Evolutionary conservation across 2,888 invertebrate genomes (phyloP).

Genomic region (Agrochola macilenta): DNA sequence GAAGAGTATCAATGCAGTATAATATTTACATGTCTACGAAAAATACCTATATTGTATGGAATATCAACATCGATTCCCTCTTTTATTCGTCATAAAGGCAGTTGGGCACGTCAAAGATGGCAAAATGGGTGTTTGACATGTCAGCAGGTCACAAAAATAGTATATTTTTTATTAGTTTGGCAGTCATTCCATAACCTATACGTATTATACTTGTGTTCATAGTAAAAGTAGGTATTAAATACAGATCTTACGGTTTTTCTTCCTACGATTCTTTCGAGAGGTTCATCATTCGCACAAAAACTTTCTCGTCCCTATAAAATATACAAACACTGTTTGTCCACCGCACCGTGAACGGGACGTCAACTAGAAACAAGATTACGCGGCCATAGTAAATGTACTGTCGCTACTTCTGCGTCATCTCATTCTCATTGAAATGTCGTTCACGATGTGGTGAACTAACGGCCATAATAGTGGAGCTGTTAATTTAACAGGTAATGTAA

Average conservation of each 20-base stretch:
- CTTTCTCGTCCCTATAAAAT: background rate
- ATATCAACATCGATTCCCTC: conserved; percentile 10
- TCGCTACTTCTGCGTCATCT: too few species aligned
- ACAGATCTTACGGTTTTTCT: background rate
- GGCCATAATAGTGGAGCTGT: background rate
- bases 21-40: conserved; percentile 16
- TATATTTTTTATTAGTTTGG: background rate
- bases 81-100: conserved; percentile 27
- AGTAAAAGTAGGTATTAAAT: background rate
- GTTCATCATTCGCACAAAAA: background rate
- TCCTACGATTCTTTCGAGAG: background rate
- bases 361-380: too few species aligned
- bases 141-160: background rate
- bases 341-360: too few species aligned
- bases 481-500: background rate
- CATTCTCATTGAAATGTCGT: too few species aligned
- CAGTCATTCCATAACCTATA: background rate
- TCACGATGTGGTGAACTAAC: too few species aligned
- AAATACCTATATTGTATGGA: conserved; percentile 13
- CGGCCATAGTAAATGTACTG: too few species aligned
- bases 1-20: background rate
- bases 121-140: conserved; percentile 28
- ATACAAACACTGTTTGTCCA: too few species aligned
- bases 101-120: conserved; percentile 12
- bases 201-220: background rate